Evolutionary conservation across 2,888 invertebrate genomes (phyloP).

Genomic region (Erebia aethiops): DNA sequence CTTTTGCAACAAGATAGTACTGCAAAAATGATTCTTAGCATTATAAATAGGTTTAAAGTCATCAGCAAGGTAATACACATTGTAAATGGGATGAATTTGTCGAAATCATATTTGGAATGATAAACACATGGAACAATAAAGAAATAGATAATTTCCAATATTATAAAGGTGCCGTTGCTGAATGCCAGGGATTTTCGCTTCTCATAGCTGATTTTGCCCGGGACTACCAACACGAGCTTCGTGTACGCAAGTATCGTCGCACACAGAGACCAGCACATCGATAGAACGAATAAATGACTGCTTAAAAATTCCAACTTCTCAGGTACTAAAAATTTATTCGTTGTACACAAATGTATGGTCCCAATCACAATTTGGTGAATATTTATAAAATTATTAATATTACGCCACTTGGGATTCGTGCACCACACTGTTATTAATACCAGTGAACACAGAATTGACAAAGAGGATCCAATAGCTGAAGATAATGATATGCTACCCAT

Average conservation of each 20-base stretch:
- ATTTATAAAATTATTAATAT: constrained; percentile 42
- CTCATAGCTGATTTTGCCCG: constrained; percentile 37
- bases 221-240: constrained; percentile 38
- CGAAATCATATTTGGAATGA: not conserved
- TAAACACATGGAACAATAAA: constrained; percentile 25
- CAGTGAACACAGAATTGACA: constrained; percentile 36
- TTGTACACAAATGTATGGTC: constrained; percentile 36
- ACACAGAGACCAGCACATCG: constrained; percentile 41
- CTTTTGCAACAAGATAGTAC: constrained; percentile 32
- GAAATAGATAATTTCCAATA: constrained; percentile 23
- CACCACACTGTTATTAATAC: constrained; percentile 40
- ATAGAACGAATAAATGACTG: constrained; percentile 27
- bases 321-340: not conserved
- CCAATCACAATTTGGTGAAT: constrained; percentile 41
- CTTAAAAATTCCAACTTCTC: not conserved
- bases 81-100: not conserved
- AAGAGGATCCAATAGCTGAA: not conserved
- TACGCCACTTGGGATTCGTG: constrained; percentile 41
- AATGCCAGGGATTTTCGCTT: constrained; percentile 36
- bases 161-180: constrained; percentile 27
- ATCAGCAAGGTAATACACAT: constrained; percentile 18
- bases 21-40: constrained; percentile 30
- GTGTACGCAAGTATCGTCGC: constrained; percentile 39
- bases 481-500: not conserved
- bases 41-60: constrained; percentile 32